phyloP scores from a whole-genome alignment of 2,888 invertebrate genomes.

The Tricholauxania praeusta region DNA sequence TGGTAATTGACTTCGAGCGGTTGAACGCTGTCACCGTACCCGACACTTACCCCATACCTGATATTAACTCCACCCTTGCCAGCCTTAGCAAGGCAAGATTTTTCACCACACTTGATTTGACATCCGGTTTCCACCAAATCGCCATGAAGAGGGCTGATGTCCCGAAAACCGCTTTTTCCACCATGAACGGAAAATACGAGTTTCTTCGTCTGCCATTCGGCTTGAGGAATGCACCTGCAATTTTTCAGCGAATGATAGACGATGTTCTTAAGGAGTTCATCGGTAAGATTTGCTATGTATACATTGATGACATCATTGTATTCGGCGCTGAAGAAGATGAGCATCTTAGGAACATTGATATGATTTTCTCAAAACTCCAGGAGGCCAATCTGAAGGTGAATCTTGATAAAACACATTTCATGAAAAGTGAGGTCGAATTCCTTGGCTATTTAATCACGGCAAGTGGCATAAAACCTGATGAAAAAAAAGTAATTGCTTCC shows the following conservation, averaged over 20 bases:
- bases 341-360: too few species aligned
- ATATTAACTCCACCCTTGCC: background rate
- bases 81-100: background rate
- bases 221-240: slow-evolving; percentile 12
- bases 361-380: too few species aligned
- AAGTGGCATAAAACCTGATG: too few species aligned
- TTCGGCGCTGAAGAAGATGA: too few species aligned
- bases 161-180: background rate
- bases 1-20: too few species aligned
- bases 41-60: slow-evolving; percentile 12
- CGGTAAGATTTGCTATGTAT: background rate
- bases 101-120: slow-evolving; percentile 5
- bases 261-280: background rate
- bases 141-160: background rate
- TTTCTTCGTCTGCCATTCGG: slow-evolving; percentile 13
- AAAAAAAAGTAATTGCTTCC: background rate
- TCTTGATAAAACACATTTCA: too few species aligned
- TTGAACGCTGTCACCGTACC: slow-evolving; percentile 5
- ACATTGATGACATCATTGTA: slow-evolving; percentile 1
- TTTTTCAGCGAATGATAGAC: too few species aligned
- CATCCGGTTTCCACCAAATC: background rate
- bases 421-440: too few species aligned
- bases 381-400: too few species aligned
- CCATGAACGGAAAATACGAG: background rate
- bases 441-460: too few species aligned